phyloP scores from a whole-genome alignment of 2,888 invertebrate genomes.

The Synergus gifuensis region DNA sequence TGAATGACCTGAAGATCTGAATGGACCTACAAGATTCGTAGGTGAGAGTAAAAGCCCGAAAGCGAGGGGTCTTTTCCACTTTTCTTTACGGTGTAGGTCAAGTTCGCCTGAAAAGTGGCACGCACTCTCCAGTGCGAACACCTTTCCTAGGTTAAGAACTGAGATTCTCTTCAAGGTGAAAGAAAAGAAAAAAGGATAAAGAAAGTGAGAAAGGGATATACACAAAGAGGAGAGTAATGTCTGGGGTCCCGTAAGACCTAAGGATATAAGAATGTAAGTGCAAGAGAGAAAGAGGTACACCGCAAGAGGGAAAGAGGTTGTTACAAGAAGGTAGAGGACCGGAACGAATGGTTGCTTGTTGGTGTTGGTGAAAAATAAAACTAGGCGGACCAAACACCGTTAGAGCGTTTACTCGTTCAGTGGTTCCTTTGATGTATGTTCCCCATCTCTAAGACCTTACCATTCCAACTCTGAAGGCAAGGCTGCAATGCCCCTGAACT shows the following conservation, averaged over 20 bases:
- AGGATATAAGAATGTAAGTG: slow-evolving; percentile 33
- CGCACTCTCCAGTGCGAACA: not conserved
- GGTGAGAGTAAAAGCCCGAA: slow-evolving; percentile 45
- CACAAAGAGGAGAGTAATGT: slow-evolving; percentile 18
- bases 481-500: slow-evolving; percentile 75
- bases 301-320: slow-evolving; percentile 40
- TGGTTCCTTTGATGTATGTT: slow-evolving; percentile 47
- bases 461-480: slow-evolving; percentile 54
- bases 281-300: slow-evolving; percentile 55
- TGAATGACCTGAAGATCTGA: not conserved
- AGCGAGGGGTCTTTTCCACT: slow-evolving; percentile 63
- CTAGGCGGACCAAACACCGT: slow-evolving; percentile 64
- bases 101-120: slow-evolving; percentile 62
- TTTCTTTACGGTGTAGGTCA: slow-evolving; percentile 64
- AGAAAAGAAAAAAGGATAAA: slow-evolving; percentile 16
- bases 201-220: slow-evolving; percentile 1
- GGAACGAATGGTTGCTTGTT: slow-evolving; percentile 59
- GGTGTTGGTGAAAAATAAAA: slow-evolving; percentile 65
- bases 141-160: slow-evolving; percentile 25
- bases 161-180: slow-evolving; percentile 22
- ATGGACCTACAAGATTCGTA: not conserved
- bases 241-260: not conserved
- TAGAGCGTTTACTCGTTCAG: slow-evolving; percentile 61
- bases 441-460: slow-evolving; percentile 53
- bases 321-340: slow-evolving; percentile 49